phyloP scores from a whole-genome alignment of 2,797 vertebrate genomes.

The Pelodytes ibericus region DNA sequence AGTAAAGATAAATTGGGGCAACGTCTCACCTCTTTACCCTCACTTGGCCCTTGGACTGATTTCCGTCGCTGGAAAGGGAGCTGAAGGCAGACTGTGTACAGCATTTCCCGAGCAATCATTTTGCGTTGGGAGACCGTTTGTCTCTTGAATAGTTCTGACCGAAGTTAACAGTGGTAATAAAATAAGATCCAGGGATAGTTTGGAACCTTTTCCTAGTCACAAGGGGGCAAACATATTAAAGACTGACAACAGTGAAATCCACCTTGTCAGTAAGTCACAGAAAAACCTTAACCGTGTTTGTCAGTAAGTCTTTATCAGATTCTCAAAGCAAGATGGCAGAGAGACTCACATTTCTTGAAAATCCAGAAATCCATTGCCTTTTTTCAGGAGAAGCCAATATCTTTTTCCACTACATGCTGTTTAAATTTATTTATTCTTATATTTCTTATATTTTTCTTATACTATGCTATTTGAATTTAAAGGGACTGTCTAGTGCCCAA shows the following conservation, averaged over 20 bases:
- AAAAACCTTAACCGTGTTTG: neutral
- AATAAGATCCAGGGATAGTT: slow-evolving; percentile 11
- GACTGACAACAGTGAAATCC: neutral
- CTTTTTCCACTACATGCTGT: too few relatives aligned
- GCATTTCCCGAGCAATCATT: slow-evolving; percentile 28
- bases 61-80: slow-evolving; percentile 29
- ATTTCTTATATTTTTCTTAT: too few relatives aligned
- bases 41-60: slow-evolving; percentile 52
- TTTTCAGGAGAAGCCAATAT: too few relatives aligned
- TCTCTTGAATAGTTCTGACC: slow-evolving; percentile 25
- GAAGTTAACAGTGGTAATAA: slow-evolving; percentile 31
- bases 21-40: slow-evolving; percentile 48
- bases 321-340: neutral
- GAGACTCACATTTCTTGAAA: too few relatives aligned
- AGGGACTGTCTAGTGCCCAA: too few relatives aligned
- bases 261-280: neutral
- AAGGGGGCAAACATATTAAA: neutral
- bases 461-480: too few relatives aligned
- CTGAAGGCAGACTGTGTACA: slow-evolving; percentile 30
- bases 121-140: slow-evolving; percentile 12
- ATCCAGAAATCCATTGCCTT: too few relatives aligned
- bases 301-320: neutral
- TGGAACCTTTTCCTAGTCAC: slow-evolving; percentile 4
- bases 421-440: too few relatives aligned
- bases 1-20: slow-evolving; percentile 54